Percentiles rank a stretch among this genome's conserved stretches.
These are phyloP conservation scores for Lasius platythorax DNA, from an alignment of 2,888 invertebrate genomes.

Conservation along the genomic window DNA sequence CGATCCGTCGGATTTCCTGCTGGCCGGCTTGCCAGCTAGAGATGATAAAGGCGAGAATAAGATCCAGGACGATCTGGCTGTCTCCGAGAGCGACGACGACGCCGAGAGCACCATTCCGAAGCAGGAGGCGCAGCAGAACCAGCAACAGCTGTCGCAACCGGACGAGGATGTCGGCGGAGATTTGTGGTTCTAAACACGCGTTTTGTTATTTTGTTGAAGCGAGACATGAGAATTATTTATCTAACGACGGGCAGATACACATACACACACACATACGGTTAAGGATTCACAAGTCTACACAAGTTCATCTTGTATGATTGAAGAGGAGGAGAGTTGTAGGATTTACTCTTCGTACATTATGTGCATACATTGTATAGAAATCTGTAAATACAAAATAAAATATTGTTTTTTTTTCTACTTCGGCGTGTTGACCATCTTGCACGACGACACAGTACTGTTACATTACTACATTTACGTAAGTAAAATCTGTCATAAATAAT, in stretches of 20 bases:
- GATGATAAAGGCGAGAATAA: constrained; percentile 87
- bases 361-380: constrained; percentile 59
- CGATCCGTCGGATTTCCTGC: constrained; percentile 94
- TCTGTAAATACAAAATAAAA: constrained; percentile 65
- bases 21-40: constrained; percentile 87
- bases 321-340: not conserved
- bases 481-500: not conserved
- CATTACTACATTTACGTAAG: not conserved
- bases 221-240: constrained; percentile 45
- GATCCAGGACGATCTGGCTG: constrained; percentile 91
- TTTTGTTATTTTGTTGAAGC: constrained; percentile 23
- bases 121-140: constrained; percentile 68
- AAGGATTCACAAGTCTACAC: not conserved
- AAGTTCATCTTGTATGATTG: constrained; percentile 54
- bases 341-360: constrained; percentile 53
- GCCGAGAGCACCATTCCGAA: constrained; percentile 79
- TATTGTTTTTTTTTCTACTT: constrained; percentile 54
- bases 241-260: not conserved
- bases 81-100: constrained; percentile 93
- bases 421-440: not conserved
- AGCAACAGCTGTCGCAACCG: constrained; percentile 71
- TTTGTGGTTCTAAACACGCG: constrained; percentile 88
- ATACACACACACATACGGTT: constrained; percentile 7
- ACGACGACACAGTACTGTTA: not conserved
- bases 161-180: constrained; percentile 87